Percentiles rank a stretch among this genome's conserved stretches.
These are phyloP conservation scores for Muscicapa adusta DNA, from an alignment of 2,113 vertebrate genomes.

Conservation along the genomic window DNA sequence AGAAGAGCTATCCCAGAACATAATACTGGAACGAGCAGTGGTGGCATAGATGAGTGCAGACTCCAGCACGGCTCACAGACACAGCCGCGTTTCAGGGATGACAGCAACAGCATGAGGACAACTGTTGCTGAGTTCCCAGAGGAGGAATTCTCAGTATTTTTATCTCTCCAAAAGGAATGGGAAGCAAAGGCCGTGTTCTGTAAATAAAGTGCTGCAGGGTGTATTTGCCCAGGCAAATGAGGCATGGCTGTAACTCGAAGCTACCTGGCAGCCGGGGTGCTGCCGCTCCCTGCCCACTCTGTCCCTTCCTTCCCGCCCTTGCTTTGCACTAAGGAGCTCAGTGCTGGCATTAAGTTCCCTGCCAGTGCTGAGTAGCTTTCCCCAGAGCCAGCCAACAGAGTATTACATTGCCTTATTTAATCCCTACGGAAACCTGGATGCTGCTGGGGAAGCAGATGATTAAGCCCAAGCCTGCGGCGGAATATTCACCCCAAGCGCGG, in stretches of 20 bases:
- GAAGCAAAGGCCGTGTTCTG: constrained; percentile 44
- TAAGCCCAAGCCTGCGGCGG: not conserved
- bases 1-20: not conserved
- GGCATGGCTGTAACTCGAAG: constrained; percentile 1
- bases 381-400: not conserved
- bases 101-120: not conserved
- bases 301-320: not conserved
- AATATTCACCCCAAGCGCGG: not conserved
- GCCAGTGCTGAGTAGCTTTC: not conserved
- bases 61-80: not conserved
- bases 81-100: fast-evolving
- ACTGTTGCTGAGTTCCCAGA: constrained; percentile 33
- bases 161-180: not conserved
- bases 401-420: not conserved
- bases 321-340: not conserved
- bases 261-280: not conserved
- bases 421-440: not conserved
- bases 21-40: not conserved
- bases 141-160: constrained; percentile 44
- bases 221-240: constrained; percentile 47
- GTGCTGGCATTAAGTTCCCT: not conserved
- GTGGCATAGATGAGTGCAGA: fast-evolving
- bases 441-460: not conserved
- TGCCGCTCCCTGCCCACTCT: fast-evolving
- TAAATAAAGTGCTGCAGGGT: not conserved